A percentile compares a stretch with the other conserved stretches of the same genome.
These are phyloP conservation scores for Drosophila auraria DNA, from an alignment of 1,140 invertebrate species.

Conservation along the genomic window DNA sequence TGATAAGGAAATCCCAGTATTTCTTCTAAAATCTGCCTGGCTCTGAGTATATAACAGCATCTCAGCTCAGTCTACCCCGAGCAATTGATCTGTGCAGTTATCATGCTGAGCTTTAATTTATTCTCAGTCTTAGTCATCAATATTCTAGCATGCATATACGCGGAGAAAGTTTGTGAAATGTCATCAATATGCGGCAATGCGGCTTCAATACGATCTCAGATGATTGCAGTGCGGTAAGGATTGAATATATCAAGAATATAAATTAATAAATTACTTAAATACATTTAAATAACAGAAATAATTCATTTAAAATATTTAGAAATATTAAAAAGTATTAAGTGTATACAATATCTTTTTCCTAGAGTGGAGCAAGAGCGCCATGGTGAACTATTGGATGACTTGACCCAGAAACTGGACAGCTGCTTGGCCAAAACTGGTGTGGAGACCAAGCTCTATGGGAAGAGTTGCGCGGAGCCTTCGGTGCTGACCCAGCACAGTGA, in stretches of 20 bases:
- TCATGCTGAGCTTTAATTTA: conserved; percentile 1
- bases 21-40: neutral
- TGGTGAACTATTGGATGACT: conserved; percentile 23
- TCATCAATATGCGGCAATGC: conserved; percentile 37
- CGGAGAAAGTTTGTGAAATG: conserved; percentile 29
- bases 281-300: neutral
- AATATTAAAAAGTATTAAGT: no score
- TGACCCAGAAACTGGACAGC: conserved; percentile 19
- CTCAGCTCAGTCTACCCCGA: conserved; percentile 3
- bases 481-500: conserved; percentile 28
- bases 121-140: conserved; percentile 9
- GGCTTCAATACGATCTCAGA: conserved; percentile 38
- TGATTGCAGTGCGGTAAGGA: conserved; percentile 28
- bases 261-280: neutral
- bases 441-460: conserved; percentile 17
- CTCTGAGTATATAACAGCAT: conserved; percentile 4
- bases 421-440: conserved; percentile 15
- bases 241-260: neutral
- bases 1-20: conserved; percentile 10
- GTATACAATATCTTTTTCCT: neutral
- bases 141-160: neutral
- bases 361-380: conserved; percentile 37
- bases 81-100: neutral
- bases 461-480: conserved; percentile 35
- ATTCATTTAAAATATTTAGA: no score